Percentiles rank a stretch among this genome's conserved stretches.
Conservation (phyloP, 2,888 invertebrate species). For the Hemithea aestivaria region DNA sequence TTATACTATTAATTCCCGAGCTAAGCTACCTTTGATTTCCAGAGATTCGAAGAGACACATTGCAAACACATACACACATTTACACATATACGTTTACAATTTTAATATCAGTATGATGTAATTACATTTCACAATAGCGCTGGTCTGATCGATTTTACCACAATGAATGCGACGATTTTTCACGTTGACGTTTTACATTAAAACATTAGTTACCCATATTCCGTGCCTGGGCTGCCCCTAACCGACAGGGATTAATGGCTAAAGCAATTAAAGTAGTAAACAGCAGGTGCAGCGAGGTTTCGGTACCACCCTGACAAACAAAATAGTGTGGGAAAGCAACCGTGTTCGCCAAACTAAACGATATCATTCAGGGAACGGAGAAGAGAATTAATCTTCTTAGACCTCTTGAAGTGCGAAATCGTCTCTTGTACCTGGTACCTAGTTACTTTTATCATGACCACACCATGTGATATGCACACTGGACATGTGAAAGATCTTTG, state of each 20-base stretch:
- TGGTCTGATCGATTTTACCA: conserved; percentile 17
- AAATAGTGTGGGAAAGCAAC: conserved; percentile 60
- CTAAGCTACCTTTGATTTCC: too few species aligned
- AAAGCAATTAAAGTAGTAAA: conserved; percentile 72
- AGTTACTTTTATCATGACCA: too few species aligned
- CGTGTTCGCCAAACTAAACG: conserved; percentile 34
- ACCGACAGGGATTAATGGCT: conserved; percentile 66
- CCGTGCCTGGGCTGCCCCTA: conserved; percentile 48
- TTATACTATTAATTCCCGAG: too few species aligned
- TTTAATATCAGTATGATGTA: conserved; percentile 4
- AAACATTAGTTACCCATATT: conserved; percentile 41
- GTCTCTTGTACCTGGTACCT: too few species aligned
- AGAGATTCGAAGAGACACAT: too few species aligned
- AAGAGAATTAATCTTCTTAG: too few species aligned
- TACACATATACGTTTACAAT: neutral
- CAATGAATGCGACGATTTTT: conserved; percentile 31
- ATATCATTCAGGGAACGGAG: conserved; percentile 30
- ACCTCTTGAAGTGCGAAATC: too few species aligned
- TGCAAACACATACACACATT: too few species aligned
- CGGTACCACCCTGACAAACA: conserved; percentile 46
- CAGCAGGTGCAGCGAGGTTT: conserved; percentile 63
- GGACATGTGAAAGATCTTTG: too few species aligned
- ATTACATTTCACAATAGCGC: conserved; percentile 8
- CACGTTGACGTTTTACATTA: conserved; percentile 35
- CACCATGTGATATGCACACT: too few species aligned